Evolutionary conservation across 2,797 vertebrate species (phyloP), one percentile per base, ranked within the genome.

Genomic region (Petrocephalus sullivani): DNA sequence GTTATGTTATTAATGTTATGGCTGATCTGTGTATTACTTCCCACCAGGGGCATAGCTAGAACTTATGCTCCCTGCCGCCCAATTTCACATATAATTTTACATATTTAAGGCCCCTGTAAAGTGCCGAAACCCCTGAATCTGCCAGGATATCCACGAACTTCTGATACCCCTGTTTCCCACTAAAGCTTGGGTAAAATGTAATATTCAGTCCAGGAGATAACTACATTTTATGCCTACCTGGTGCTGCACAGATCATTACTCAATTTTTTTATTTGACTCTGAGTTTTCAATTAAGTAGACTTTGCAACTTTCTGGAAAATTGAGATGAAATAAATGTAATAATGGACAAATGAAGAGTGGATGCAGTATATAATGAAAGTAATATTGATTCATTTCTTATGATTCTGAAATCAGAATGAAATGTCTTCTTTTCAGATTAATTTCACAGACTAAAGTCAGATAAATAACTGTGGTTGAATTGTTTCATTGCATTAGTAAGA

Each of bases 341-440:
- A 86, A 86, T 19, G 16, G 37, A 37, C 57, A 86, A 21, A 58
- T 46, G 12, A 56, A 41, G 57, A 60, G 85, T 46, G 41, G 41
- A 37, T 86, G 23, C 85, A 86, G 57, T 41, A 86, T 33, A 81
- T 81, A 49, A 81, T 49, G 19, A 49, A 81, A 46, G 37, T 51
- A 49, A 21, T 78, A 78, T 78, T 46, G 12, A 86, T 83, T n/a
- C 6, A 83, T 86, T 86, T 85, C 2, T 33, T 56, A 85, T 85
- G 82, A 85, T 86, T 86, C 14, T 60, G 53, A 86, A 86, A 86
- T 86, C 82, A 85, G 82, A 78, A 78, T 78, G 71, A 28, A 8
- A 78, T 19, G 7, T 46, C 41, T 46, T 33, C 46, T 78, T 60
- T n/a, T 83, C 14, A 19, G 33, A 58, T 16, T 19, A 14, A 7